A percentile compares a stretch with the other conserved stretches of the same genome.
Conservation (phyloP, 2,797 vertebrate species). For the Eupleurogrammus muticus region DNA sequence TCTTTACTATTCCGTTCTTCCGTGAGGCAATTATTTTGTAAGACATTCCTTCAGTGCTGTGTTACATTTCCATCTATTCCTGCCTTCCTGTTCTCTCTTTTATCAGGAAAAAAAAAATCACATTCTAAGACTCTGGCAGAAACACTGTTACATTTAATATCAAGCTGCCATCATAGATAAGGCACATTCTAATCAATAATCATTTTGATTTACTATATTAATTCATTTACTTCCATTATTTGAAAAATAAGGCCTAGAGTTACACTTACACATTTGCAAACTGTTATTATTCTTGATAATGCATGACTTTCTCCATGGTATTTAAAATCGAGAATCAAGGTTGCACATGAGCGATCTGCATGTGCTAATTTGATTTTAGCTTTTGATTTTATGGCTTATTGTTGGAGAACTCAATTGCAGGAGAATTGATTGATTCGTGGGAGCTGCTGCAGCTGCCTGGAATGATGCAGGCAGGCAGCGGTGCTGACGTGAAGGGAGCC, state of each 20-base stretch:
- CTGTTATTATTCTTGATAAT: not conserved
- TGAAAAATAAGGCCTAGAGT: constrained; percentile 17
- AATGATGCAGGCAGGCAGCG: constrained; percentile 3
- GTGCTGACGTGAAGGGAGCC: constrained; percentile 15
- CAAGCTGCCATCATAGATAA: not conserved
- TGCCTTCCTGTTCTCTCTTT: constrained; percentile 17
- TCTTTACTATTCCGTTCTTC: constrained; percentile 4
- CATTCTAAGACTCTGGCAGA: constrained; percentile 38
- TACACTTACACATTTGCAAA: not conserved
- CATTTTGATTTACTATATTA: too few relatives aligned
- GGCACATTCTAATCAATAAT: not conserved
- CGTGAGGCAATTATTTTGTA: constrained; percentile 3
- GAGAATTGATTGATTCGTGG: not conserved
- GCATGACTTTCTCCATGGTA: not conserved
- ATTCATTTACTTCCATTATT: not conserved
- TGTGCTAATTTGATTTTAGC: not conserved
- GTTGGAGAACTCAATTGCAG: too few relatives aligned
- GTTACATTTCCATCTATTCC: constrained; percentile 34
- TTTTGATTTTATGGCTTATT: constrained; percentile 9
- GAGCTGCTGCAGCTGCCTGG: not conserved
- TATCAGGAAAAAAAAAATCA: constrained; percentile 35
- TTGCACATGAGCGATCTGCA: not conserved
- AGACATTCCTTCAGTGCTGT: constrained; percentile 18
- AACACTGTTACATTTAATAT: constrained; percentile 28
- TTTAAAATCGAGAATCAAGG: not conserved